Conservation (phyloP, 2,797 vertebrate genomes). For the Sarcophilus harrisii region DNA sequence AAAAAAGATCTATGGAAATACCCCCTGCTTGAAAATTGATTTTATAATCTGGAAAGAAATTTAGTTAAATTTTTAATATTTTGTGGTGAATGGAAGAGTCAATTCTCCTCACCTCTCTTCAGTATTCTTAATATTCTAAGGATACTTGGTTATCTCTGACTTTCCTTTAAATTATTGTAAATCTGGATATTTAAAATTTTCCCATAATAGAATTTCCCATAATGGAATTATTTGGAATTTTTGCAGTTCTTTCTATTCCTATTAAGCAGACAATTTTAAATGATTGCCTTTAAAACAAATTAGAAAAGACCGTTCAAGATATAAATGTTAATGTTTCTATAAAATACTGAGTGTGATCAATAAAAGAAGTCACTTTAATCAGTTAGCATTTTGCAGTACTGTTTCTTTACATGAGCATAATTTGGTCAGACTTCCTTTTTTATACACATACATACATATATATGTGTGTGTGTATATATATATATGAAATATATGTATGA, state of each 20-base stretch:
- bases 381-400: too few species aligned
- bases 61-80: neutral
- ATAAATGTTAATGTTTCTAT: neutral
- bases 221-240: neutral
- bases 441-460: too few species aligned
- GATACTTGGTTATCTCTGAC: neutral
- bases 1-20: neutral
- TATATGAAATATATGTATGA: too few species aligned
- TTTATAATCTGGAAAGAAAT: neutral
- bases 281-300: neutral
- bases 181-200: neutral
- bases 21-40: neutral
- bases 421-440: neutral
- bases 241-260: rapidly evolving
- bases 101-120: neutral
- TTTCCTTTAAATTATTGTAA: neutral
- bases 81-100: neutral
- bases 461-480: too few species aligned
- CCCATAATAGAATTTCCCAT: neutral
- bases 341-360: neutral
- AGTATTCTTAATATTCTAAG: neutral
- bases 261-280: neutral
- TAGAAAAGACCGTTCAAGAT: neutral
- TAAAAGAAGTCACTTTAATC: too few species aligned
- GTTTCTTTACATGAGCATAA: neutral